Evolutionary conservation across 2,888 invertebrate genomes (phyloP).

Genomic region (Nipponacmea schrenckii): DNA sequence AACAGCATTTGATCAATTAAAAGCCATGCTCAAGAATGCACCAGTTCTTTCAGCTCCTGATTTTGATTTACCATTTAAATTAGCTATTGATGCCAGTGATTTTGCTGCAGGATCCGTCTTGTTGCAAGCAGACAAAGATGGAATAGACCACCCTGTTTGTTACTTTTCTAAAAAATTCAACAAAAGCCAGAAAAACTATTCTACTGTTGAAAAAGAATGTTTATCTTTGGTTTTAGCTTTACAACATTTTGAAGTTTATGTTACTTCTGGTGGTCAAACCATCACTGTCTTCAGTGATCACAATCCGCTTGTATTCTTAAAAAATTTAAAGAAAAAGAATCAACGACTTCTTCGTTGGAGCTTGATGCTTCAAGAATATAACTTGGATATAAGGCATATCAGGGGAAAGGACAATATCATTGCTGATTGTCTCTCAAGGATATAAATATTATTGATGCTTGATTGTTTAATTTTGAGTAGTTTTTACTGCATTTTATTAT

Average conservation of each 20-base stretch:
- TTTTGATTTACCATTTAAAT: slow-evolving; percentile 25
- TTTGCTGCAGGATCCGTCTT: slow-evolving; percentile 36
- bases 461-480: no score
- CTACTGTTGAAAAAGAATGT: slow-evolving; percentile 32
- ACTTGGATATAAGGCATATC: slow-evolving; percentile 28
- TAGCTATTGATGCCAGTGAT: slow-evolving; percentile 42
- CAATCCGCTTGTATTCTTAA: slow-evolving; percentile 31
- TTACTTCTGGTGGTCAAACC: slow-evolving; percentile 14
- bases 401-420: slow-evolving; percentile 22
- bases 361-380: slow-evolving; percentile 29
- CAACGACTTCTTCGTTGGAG: slow-evolving; percentile 30
- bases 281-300: slow-evolving; percentile 34
- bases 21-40: slow-evolving; percentile 27
- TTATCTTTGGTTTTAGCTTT: slow-evolving; percentile 36
- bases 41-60: slow-evolving; percentile 28
- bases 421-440: slow-evolving; percentile 15
- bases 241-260: slow-evolving; percentile 34
- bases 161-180: slow-evolving; percentile 37
- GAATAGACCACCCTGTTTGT: slow-evolving; percentile 31
- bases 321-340: slow-evolving; percentile 28
- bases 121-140: slow-evolving; percentile 35
- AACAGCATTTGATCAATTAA: slow-evolving; percentile 49
- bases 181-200: slow-evolving; percentile 35
- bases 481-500: no score
- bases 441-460: no score